Conservation (phyloP, 2,888 invertebrate genomes). For the Hirtodrosophila trivittata region DNA sequence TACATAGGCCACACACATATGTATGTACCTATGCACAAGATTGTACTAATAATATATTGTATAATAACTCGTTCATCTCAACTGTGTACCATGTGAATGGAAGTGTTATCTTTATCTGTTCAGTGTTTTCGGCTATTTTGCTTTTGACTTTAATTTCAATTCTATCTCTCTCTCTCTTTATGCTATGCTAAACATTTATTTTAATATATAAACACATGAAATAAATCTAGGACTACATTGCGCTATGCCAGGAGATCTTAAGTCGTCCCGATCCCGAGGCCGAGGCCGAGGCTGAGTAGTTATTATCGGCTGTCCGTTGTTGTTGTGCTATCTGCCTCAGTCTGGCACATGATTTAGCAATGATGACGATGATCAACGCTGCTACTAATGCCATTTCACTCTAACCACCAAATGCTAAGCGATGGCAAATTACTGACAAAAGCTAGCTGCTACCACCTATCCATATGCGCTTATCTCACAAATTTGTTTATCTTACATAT, state of each 20-base stretch:
- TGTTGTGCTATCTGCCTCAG: slow-evolving; percentile 16
- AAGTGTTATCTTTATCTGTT: slow-evolving; percentile 34
- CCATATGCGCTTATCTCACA: slow-evolving; percentile 18
- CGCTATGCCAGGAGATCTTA: slow-evolving; percentile 83
- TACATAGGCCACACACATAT: slow-evolving; percentile 12
- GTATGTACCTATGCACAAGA: slow-evolving; percentile 1
- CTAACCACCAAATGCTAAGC: slow-evolving; percentile 26
- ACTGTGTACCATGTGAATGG: slow-evolving; percentile 34
- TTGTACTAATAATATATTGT: slow-evolving; percentile 1
- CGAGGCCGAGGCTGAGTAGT: slow-evolving; percentile 61
- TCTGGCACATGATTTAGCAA: slow-evolving; percentile 14
- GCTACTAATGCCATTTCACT: slow-evolving; percentile 44
- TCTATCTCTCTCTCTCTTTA: slow-evolving; percentile 37
- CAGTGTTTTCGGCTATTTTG: slow-evolving; percentile 32
- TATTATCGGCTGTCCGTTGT: slow-evolving; percentile 13
- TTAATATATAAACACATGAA: slow-evolving; percentile 35
- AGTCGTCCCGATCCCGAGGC: slow-evolving; percentile 83
- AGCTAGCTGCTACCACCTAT: slow-evolving; percentile 34
- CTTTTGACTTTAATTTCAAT: slow-evolving; percentile 27
- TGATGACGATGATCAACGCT: slow-evolving; percentile 11
- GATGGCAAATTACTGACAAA: slow-evolving; percentile 29
- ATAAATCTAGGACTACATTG: slow-evolving; percentile 81
- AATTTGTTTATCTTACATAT: slow-evolving; percentile 20
- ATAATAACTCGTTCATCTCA: slow-evolving; percentile 13
- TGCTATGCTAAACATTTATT: slow-evolving; percentile 49